These are phyloP conservation scores for Labeo rohita DNA, from an alignment of 2,113 vertebrate species.

Conservation along the genomic window DNA sequence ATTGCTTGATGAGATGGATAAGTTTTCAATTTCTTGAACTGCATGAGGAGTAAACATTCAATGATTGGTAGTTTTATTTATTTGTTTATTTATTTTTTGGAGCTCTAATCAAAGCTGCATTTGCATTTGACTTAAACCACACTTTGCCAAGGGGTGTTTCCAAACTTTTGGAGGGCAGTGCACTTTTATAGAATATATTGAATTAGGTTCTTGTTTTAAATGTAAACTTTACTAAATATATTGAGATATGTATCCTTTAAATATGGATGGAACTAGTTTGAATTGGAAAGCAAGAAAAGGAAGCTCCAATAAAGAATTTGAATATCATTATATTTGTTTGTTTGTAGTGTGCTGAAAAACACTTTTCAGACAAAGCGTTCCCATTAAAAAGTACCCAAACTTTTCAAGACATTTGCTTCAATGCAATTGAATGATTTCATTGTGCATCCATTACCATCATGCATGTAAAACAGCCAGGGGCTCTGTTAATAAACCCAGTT, in stretches of 20 bases:
- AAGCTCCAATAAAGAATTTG: no score
- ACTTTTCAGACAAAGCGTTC: not conserved
- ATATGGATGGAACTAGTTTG: not conserved
- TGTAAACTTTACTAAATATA: not conserved
- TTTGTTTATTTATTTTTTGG: not conserved
- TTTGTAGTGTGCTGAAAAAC: not conserved
- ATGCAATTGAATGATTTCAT: constrained; percentile 13
- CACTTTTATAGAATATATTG: not conserved
- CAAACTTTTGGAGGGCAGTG: no score
- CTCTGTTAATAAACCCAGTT: constrained; percentile 27
- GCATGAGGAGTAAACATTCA: constrained; percentile 15
- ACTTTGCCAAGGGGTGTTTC: no score
- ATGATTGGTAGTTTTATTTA: not conserved
- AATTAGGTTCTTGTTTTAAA: not conserved
- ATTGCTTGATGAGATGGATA: constrained; percentile 37
- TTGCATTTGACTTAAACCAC: not conserved
- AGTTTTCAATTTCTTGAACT: constrained; percentile 24
- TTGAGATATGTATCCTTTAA: no score
- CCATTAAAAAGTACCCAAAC: not conserved
- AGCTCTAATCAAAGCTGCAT: not conserved
- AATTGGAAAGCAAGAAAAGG: not conserved
- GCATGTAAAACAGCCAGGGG: constrained; percentile 17
- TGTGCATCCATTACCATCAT: not conserved
- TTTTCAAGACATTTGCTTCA: not conserved
- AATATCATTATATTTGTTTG: not conserved